Base-by-base conservation (phyloP, 2,113 vertebrate genomes). In the Crotalus helleri region DNA sequence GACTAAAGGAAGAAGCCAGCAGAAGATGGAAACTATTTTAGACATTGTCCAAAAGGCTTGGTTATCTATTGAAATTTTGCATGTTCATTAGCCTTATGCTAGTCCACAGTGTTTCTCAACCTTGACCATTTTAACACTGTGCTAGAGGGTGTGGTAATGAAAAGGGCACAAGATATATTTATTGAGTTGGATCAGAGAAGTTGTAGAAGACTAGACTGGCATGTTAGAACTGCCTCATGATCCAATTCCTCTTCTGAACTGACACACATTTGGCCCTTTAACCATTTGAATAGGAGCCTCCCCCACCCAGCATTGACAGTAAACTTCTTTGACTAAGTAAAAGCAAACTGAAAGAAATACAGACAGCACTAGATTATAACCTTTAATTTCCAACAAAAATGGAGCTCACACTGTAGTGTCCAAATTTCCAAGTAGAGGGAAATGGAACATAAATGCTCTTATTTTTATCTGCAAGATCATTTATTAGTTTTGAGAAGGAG, bases 401-500 rank as follows among this genome's bases (percentile, higher is more conserved):
- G 23, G 74, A 87, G 85, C 12, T 51, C 11, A 12, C 3, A 51
- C 49, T 9, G 8, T 51, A 19, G 85, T 51, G 46, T 51, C 46
- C 85, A 87, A 51, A 17, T 51, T 24, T 51, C 46, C 39, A 87
- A 26, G 49, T 87, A 51, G 49, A 51, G 85, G 44, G 85, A 86
- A 21, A 87, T 51, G 46, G 11, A 87, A 81, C 33, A 39, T 44
- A 39, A 81, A 81, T 44, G 17, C 33, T 21, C 6, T 81, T 7
- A 81, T 81, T 81, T 17, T 24, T 58, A 87, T n/a, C 12, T n/a
- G 29, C n/a, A 58, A 54, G 51, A 33, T n/a, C 10, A 3, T 55
- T 39, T 58, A 55, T 19, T 81, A 81, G 33, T 88, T 69, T 95
- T 89, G 85, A 91, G 90, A 92, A 95, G 92, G 94, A 89, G 94